Evolutionary conservation across 2,888 invertebrate genomes (phyloP), one percentile per base, ranked within the genome.

Genomic region (Chironomus riparius): DNA sequence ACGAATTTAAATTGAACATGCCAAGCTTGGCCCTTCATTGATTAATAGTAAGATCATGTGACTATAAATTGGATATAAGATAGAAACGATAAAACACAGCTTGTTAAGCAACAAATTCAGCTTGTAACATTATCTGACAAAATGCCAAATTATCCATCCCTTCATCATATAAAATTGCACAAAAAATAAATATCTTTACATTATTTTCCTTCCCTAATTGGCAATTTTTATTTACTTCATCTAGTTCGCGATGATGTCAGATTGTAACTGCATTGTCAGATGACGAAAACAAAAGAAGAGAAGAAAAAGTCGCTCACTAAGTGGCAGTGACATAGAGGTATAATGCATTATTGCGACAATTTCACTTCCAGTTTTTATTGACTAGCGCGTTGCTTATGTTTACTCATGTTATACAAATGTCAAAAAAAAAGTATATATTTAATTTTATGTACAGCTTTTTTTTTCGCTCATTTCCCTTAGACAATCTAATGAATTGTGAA

Each of bases 211-310:
- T 56, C 13, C 65, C 65, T 65, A 65, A 65, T 65, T 65, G 65
- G 65, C 21, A 65, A 24, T 24, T 65, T n/a, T 24, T 24, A 24
- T 24, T 18, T 15, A 68, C 38, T 15, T 5, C 6, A 68, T 15
- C 38, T 68, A 13, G 68, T 68, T 68, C 28, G 38, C 28, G 68
- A 68, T 68, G 68, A 68, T 68, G 68, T 68, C 68, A 68, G 68
- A 68, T 68, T 65, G 56, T 7, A 56, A 56, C 4, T 18, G 18
- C 65, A 65, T 65, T 65, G 65, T 24, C 10, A 13, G 13, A 56
- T 56, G 56, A 18, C 50, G 15, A 50, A n/a, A 50, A n/a, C 3
- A 50, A 28, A 28, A 28, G 28, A 28, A 28, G 28, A 28, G 4
- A 28, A 28, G 3, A n/a, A 50, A 50, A 50, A 50, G n/a, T 50